Evolutionary conservation across 2,888 invertebrate genomes (phyloP), one percentile per base, ranked within the genome.

Genomic region (Rhagium mordax): DNA sequence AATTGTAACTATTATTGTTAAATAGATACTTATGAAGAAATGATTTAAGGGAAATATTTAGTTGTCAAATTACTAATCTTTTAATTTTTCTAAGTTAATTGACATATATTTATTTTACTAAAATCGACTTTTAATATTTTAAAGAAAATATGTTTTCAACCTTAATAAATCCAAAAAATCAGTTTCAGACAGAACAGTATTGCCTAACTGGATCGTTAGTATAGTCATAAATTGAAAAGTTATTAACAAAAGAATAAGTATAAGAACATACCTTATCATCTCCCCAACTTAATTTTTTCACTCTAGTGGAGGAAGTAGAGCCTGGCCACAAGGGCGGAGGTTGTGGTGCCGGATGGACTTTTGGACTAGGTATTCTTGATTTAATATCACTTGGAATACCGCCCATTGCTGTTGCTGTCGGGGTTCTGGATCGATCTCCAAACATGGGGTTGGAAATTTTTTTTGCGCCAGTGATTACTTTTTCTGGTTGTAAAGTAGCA

Each of bases 211-310:
- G n/a, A n/a, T n/a, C n/a, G n/a, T n/a, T n/a, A n/a, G n/a, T n/a
- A n/a, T n/a, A n/a, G n/a, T n/a, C n/a, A n/a, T n/a, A n/a, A n/a
- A 2, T 13, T 10, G 13, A 13, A 6, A 41, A 13, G 6, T 41
- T 41, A 41, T 41, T 1, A 13, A 41, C 41, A 41, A 2, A 41
- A 13, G 1, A 8, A 41, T 27, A 51, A 18, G 8, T 13, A n/a
- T n/a, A n/a, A n/a, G n/a, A 20, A 51, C 74, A 67, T 78, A 86
- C 86, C 85, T 85, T 87, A 77, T 86, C 92, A 85, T 94, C 94
- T 81, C 92, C 93, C 94, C 94, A 95, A 86, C 94, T 94, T 65
- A 95, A 89, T 84, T 94, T 94, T 88, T 95, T 95, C 75, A 94
- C 93, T 61, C 94, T 88, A 65, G 92, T 91, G 4, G 94, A 93